Conservation (phyloP, 2,888 invertebrate genomes). For the Euzetes globulus region DNA sequence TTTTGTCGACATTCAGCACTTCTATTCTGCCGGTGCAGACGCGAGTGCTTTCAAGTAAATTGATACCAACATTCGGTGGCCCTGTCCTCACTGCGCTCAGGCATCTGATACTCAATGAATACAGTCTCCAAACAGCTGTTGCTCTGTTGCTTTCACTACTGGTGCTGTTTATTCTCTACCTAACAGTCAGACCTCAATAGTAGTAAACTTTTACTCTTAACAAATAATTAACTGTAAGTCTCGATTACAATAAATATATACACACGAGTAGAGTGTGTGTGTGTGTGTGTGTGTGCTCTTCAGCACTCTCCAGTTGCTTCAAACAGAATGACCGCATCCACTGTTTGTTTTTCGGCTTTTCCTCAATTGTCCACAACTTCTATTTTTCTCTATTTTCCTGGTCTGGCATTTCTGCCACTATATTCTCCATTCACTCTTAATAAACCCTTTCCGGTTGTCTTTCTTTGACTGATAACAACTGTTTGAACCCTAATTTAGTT, state of each 20-base stretch:
- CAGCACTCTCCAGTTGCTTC: neutral
- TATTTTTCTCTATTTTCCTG: neutral
- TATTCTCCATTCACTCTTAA: neutral
- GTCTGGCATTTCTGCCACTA: neutral
- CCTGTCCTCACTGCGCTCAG: neutral
- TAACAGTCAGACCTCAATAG: neutral
- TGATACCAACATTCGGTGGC: slow-evolving; percentile 23
- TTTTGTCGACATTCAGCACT: slow-evolving; percentile 18
- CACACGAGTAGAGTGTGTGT: neutral
- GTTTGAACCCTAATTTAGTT: too few relatives aligned
- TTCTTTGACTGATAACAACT: too few relatives aligned
- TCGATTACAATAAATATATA: slow-evolving; percentile 24
- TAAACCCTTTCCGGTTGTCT: neutral
- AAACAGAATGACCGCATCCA: slow-evolving; percentile 13
- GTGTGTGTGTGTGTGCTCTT: neutral
- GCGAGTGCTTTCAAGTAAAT: slow-evolving; percentile 2
- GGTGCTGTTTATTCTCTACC: slow-evolving; percentile 15
- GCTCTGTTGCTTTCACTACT: slow-evolving; percentile 6
- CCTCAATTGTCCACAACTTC: neutral
- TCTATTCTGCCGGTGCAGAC: slow-evolving; percentile 14
- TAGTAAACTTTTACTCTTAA: slow-evolving; percentile 8
- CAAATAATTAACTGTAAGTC: slow-evolving; percentile 29
- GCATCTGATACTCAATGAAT: slow-evolving; percentile 29
- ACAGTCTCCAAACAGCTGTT: slow-evolving; percentile 29
- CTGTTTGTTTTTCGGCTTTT: slow-evolving; percentile 14